Evolutionary conservation across 2,888 invertebrate genomes (phyloP), one percentile per base, ranked within the genome.

Genomic region (Automeris io): DNA sequence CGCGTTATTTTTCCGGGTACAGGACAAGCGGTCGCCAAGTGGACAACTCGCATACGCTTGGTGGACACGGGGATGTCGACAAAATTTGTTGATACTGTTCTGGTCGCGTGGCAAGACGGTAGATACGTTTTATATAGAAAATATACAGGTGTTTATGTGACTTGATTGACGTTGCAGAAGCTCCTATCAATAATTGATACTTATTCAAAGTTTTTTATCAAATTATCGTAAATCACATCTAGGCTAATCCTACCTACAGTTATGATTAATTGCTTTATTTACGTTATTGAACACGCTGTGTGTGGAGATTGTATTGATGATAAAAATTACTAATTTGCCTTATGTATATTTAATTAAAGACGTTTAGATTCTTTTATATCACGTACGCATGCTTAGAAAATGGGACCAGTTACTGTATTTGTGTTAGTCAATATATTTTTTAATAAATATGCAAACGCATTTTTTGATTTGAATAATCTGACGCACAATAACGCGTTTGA

Each of bases 401-500:
- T 29, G 29, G n/a, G 8, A 29, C 13, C 2, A 8, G 16, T 29
- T 16, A 9, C 9, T 8, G 22, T 37, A 5, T 29, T 39, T 5
- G 13, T 26, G 9, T 36, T 40, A 26, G 46, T 45, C 3, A 18
- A 23, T 26, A 40, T 46, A 19, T 38, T 45, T 37, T 35, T 44
- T 11, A 22, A 21, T 36, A 37, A 11, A 25, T 39, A 34, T 29
- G 39, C 36, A 1, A 41, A 41, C 39, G 61, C 49, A 3, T 43
- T 49, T 37, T 21, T 61, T 2, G 53, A 57, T 8, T 37, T 54
- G 34, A 43, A 50, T n/a, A 42, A 49, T 11, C 55, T 61, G 2
- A 52, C 46, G 29, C 16, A 45, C 23, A 65, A 64, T 46, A 45
- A 52, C 36, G 61, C 52, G 5, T 71, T 79, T 40, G 70, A 81